A percentile compares a stretch with the other conserved stretches of the same genome.
phyloP scores from a whole-genome alignment of 1,140 invertebrate genomes.

The Macrocentrus cingulum region DNA sequence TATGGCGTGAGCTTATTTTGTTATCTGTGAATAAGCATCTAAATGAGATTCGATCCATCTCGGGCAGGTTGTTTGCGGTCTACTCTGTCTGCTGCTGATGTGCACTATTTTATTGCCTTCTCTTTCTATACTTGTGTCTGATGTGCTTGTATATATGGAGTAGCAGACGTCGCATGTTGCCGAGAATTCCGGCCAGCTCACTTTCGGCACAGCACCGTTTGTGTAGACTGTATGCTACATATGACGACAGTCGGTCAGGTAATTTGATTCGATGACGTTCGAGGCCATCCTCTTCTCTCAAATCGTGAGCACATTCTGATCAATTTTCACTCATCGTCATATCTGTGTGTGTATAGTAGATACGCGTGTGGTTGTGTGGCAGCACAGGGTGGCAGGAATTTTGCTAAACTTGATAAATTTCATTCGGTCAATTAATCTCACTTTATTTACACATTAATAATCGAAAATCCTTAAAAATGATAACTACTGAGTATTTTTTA shows the following conservation, averaged over 20 bases:
- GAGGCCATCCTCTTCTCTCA: not conserved
- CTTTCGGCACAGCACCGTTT: no score
- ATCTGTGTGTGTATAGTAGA: not conserved
- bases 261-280: conserved; percentile 9
- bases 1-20: conserved; percentile 12
- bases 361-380: no score
- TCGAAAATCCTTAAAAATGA: no score
- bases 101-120: not conserved
- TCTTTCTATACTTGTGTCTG: not conserved
- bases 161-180: no score
- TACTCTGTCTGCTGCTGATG: not conserved
- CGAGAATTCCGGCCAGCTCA: no score
- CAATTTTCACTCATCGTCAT: not conserved
- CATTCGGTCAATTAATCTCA: no score
- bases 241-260: not conserved
- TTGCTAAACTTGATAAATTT: no score
- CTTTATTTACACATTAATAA: no score
- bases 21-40: conserved; percentile 39
- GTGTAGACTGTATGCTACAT: conserved; percentile 1
- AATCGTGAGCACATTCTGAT: not conserved
- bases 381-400: no score
- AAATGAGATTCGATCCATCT: conserved; percentile 43
- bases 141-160: no score
- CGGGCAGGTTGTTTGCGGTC: not conserved
- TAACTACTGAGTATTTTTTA: no score